Base-by-base conservation (phyloP, 2,797 vertebrate genomes). In the Catharus ustulatus region DNA sequence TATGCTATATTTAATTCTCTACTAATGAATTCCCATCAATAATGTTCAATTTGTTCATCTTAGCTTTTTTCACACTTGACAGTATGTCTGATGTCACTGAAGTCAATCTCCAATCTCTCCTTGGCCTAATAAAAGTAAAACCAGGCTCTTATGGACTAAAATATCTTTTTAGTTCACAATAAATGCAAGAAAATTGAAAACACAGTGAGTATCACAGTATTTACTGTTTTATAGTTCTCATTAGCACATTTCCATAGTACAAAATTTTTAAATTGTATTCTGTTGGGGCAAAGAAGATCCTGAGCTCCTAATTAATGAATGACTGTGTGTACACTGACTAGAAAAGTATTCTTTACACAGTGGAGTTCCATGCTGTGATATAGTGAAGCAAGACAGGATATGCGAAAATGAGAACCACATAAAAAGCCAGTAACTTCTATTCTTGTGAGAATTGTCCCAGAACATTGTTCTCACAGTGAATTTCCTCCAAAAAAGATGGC, bases 141-240 rank as follows among this genome's bases (percentile, higher is more conserved):
- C 24, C 49, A 67, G n/a, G 3, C 21, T 84, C 9, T 64, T 76
- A 46, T 0, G 8, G 52, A 58, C 15, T 71, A 61, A 96, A 84
- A 93, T 69, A 62, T 42, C 79, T 87, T 95, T 96, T 96, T 74
- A 75, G 61, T 67, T 96, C 77, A 89, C 64, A 94, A 38, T 74
- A 90, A 78, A 90, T 8, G 4, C 15, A 86, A 78, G 48, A 61
- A 91, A 96, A 95, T 91, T 57, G 49, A 96, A 97, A 94, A 78
- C 76, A 84, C 63, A 80, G 32, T 87, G 77, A 86, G 62, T 83
- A 93, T 94, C 64, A 57, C 34, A 87, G 51, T 59, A 57, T 77
- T 96, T 89, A 4, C 45, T 68, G 64, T 48, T 93, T 96, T 95
- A 93, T 93, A 75, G 78, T 67, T 84, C 91, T 96, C 84, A 94